phyloP scores from a whole-genome alignment of 2,797 vertebrate genomes.

The Diglossa cyanea region DNA sequence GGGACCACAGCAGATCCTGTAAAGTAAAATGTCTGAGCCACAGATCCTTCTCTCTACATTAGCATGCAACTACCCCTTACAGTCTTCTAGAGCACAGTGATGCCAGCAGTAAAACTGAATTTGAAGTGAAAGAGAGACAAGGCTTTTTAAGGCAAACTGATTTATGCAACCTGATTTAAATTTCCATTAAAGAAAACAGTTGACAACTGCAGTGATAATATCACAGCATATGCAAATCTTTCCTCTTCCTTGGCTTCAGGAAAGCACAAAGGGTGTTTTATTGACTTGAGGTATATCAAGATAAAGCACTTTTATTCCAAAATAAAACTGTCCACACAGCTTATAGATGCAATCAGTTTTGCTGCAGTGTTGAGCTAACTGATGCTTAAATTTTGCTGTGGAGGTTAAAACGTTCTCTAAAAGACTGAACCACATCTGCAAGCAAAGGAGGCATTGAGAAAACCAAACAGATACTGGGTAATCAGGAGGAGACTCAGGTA shows the following conservation, averaged over 20 bases:
- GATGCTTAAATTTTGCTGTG: constrained; percentile 33
- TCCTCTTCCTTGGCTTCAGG: constrained; percentile 8
- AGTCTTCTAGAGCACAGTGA: neutral
- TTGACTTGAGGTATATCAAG: constrained; percentile 55
- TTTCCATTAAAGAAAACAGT: constrained; percentile 51
- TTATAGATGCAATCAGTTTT: constrained; percentile 49
- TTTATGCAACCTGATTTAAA: constrained; percentile 55
- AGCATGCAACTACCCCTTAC: neutral
- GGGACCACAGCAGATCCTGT: neutral
- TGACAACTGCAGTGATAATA: constrained; percentile 50
- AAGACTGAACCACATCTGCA: neutral
- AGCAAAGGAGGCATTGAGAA: neutral
- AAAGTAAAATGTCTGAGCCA: neutral
- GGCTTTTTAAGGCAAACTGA: constrained; percentile 35
- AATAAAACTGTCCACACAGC: constrained; percentile 55
- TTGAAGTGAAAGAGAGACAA: neutral
- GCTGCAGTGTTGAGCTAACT: constrained; percentile 25
- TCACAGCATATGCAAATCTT: constrained; percentile 31
- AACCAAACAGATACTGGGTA: neutral
- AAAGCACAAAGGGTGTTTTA: constrained; percentile 44
- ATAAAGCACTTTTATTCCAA: constrained; percentile 51
- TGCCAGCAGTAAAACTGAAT: neutral
- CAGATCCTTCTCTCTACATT: neutral
- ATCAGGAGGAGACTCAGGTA: neutral
- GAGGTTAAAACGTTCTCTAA: constrained; percentile 21